A percentile compares a stretch with the other conserved stretches of the same genome.
Conservation (phyloP, 2,888 invertebrate genomes). For the Amphipoea lucens region DNA sequence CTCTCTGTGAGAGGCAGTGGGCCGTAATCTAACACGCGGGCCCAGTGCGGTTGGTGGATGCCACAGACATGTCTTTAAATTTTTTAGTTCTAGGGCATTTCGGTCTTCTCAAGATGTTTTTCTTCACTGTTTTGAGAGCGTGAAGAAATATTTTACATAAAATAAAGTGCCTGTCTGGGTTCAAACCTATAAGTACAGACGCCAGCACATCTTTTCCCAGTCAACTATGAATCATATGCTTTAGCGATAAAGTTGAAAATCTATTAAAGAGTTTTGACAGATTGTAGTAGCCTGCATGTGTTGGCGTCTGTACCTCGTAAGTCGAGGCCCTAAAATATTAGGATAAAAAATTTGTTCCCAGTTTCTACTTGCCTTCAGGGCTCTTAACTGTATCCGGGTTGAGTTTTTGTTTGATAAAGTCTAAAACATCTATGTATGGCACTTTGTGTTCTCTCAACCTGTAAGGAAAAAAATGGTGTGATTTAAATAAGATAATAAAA, state of each 20-base stretch:
- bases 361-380: constrained; percentile 72
- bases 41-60: neutral
- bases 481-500: neutral
- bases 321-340: neutral
- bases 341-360: neutral
- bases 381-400: constrained; percentile 81
- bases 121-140: too few relatives aligned
- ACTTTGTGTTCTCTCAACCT: constrained; percentile 80
- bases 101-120: neutral
- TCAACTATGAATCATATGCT: too few relatives aligned
- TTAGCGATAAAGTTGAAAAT: too few relatives aligned
- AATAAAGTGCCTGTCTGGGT: neutral
- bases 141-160: neutral
- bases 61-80: neutral
- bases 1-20: too few relatives aligned
- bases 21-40: neutral
- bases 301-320: neutral
- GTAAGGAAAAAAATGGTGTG: constrained; percentile 46
- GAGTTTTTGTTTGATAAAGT: constrained; percentile 92
- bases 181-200: too few relatives aligned
- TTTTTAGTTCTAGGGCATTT: neutral
- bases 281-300: too few relatives aligned
- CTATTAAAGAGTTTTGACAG: too few relatives aligned
- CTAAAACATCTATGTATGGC: constrained; percentile 91
- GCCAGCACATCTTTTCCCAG: too few relatives aligned